These are phyloP conservation scores for Trachops cirrhosus DNA, from an alignment of 2,797 vertebrate species.

Conservation along the genomic window DNA sequence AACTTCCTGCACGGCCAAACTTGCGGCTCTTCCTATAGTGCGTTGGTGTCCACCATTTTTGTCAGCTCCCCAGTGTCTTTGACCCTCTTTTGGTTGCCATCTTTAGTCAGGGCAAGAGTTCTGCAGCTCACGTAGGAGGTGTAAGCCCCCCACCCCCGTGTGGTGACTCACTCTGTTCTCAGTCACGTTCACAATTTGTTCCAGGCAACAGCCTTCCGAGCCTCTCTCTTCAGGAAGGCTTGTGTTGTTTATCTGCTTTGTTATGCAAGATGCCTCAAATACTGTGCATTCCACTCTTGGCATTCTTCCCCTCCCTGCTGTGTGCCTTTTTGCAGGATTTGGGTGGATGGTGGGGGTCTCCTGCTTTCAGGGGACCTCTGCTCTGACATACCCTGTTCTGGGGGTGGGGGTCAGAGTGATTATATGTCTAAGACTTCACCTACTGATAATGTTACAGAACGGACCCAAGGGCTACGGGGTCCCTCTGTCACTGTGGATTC, in stretches of 20 bases:
- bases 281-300: not conserved
- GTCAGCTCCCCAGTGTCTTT: too few relatives aligned
- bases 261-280: not conserved
- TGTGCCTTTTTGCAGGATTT: not conserved
- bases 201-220: too few relatives aligned
- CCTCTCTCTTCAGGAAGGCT: not conserved
- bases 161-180: not conserved
- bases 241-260: not conserved
- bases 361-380: not conserved
- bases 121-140: too few relatives aligned
- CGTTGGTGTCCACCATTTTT: too few relatives aligned
- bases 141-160: too few relatives aligned
- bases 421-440: not conserved
- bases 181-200: not conserved
- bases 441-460: too few relatives aligned
- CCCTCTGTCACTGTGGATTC: too few relatives aligned
- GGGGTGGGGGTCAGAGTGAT: not conserved
- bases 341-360: not conserved
- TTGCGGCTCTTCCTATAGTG: too few relatives aligned
- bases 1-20: too few relatives aligned
- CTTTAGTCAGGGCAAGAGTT: too few relatives aligned
- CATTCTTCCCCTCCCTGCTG: not conserved
- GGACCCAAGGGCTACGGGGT: too few relatives aligned
- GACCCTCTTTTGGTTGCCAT: too few relatives aligned
- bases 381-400: not conserved